Evolutionary conservation across 2,888 invertebrate genomes (phyloP).

Genomic region (Andrena minutula): DNA sequence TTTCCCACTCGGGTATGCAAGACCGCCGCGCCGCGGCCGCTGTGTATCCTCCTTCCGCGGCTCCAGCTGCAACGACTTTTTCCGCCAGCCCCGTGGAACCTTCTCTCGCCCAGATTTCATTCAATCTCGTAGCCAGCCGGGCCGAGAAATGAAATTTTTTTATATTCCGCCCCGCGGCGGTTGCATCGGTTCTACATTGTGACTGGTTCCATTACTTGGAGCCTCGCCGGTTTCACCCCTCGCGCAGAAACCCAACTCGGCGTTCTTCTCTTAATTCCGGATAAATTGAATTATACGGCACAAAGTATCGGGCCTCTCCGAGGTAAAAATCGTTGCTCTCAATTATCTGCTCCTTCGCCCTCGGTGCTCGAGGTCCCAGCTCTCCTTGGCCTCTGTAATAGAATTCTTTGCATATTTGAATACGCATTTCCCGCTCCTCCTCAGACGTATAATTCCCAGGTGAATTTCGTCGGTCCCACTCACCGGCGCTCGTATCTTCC

Average conservation of each 20-base stretch:
- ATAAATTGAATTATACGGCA: background rate
- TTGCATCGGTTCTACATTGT: slow-evolving; percentile 59
- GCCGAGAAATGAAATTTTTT: slow-evolving; percentile 60
- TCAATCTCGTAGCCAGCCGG: slow-evolving; percentile 58
- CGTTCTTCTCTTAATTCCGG: slow-evolving; percentile 4
- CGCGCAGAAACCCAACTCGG: background rate
- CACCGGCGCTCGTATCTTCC: slow-evolving; percentile 1
- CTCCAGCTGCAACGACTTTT: slow-evolving; percentile 54
- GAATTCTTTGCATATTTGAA: slow-evolving; percentile 2
- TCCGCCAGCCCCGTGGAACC: slow-evolving; percentile 15
- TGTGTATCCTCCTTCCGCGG: slow-evolving; percentile 41
- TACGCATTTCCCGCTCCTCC: background rate
- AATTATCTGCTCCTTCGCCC: background rate
- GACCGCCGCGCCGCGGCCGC: slow-evolving; percentile 21
- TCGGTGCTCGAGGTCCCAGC: background rate
- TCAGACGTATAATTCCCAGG: background rate
- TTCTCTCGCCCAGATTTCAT: slow-evolving; percentile 53
- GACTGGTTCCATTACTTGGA: slow-evolving; percentile 41
- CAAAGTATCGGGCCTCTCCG: background rate
- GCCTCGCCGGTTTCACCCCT: background rate
- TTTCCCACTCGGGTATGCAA: slow-evolving; percentile 56
- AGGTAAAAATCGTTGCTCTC: slow-evolving; percentile 1
- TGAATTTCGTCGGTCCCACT: slow-evolving; percentile 3
- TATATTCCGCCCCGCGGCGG: slow-evolving; percentile 27
- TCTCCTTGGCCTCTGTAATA: background rate